Evolutionary conservation across 2,888 invertebrate species (phyloP), one percentile per base, ranked within the genome.

Genomic region (Diloba caeruleocephala): DNA sequence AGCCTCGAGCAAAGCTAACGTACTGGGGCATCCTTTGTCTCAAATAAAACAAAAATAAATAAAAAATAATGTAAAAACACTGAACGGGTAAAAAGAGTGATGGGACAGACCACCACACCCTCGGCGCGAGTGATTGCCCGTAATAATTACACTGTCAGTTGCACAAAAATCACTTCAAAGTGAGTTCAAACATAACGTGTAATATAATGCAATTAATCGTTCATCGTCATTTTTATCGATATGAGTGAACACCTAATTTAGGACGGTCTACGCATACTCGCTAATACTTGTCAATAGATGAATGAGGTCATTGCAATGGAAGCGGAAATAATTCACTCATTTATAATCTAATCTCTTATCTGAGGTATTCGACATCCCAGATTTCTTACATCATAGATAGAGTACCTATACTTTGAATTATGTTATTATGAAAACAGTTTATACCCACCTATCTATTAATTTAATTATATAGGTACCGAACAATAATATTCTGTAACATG

Each of bases 61-160:
- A 87, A 82, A 88, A 87, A 90, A 86, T 87, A 86, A 85, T 75
- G 87, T 84, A 88, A 90, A 89, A 92, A 90, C 85, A 88, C 81
- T 85, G 86, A 86, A 85, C 84, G 84, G 80, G 82, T 71, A 85
- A 85, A 88, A 87, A 87, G 83, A 85, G 81, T 81, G 87, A 89
- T 90, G 92, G 88, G 85, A 73, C 63, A 88, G 78, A 69, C 81
- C 81, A 85, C 84, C 89, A 87, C 90, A 84, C 90, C 88, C 88
- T 82, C 82, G 65, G 74, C 71, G 78, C 66, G 78, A 85, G 79
- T 85, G 86, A 89, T 87, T 85, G 84, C 79, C 83, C 81, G 80
- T 76, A 78, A 79, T 88, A 90, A 90, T 90, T 90, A 90, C 80
- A 81, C 87, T 88, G 89, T 89, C 89, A 88, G 88, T 76, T 74